Evolutionary conservation across 2,113 vertebrate species (phyloP).

Genomic region (Gambusia affinis): DNA sequence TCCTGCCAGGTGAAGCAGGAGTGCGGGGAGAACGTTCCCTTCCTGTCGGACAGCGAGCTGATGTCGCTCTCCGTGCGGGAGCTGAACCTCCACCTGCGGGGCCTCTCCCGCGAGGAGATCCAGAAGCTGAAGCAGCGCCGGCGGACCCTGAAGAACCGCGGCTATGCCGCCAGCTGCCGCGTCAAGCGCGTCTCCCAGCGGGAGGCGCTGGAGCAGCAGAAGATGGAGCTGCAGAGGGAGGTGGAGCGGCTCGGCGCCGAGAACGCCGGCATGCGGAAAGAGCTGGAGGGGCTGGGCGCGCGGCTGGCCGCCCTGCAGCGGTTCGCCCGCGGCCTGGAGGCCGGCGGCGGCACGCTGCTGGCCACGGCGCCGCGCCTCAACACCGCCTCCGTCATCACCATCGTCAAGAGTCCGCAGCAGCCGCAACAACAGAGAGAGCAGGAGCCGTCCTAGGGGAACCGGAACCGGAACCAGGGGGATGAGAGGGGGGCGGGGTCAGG

Average conservation of each 20-base stretch:
- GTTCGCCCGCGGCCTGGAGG: conserved; percentile 92
- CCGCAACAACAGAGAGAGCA: conserved; percentile 77
- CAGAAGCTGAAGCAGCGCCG: conserved; percentile 97
- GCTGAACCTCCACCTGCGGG: conserved; percentile 96
- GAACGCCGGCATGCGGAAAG: conserved; percentile 97
- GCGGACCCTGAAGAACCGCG: conserved; percentile 97
- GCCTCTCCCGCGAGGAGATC: conserved; percentile 95
- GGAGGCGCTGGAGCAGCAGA: conserved; percentile 99
- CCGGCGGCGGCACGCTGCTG: conserved; percentile 85
- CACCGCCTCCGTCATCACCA: conserved; percentile 90
- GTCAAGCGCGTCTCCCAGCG: conserved; percentile 98
- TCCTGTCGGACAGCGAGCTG: conserved; percentile 95
- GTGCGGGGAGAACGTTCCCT: conserved; percentile 96
- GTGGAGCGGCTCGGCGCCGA: conserved; percentile 95
- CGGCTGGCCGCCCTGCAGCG: conserved; percentile 96
- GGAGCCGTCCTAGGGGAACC: conserved; percentile 76
- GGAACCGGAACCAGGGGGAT: conserved; percentile 17
- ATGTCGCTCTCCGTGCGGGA: conserved; percentile 97
- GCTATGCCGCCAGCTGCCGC: conserved; percentile 97
- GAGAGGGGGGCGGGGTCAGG: not conserved
- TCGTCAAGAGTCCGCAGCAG: conserved; percentile 92
- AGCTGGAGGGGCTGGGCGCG: conserved; percentile 95
- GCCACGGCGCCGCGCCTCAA: conserved; percentile 90
- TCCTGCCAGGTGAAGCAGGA: conserved; percentile 92
- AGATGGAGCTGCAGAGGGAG: conserved; percentile 94